Evolutionary conservation across 1,140 invertebrate species (phyloP), one percentile per base, ranked within the genome.

Genomic region (Pinna nobilis): DNA sequence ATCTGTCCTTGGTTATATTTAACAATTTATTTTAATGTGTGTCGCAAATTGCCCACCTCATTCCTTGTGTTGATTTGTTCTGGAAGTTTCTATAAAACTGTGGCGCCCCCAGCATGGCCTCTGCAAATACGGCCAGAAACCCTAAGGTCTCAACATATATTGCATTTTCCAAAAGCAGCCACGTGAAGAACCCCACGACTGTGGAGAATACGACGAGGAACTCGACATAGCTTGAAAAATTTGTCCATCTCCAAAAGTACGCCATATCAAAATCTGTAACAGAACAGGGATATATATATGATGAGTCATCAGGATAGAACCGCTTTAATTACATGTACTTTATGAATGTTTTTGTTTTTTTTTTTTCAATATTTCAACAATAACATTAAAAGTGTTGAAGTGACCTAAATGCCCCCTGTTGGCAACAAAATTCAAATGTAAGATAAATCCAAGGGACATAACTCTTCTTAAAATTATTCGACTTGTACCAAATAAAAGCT

Each of bases 191-290:
- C 41, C 95, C 94, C 28, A 95, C 93, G 6, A 94, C 86, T 20
- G 94, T 92, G 63, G 94, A 94, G 88, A 99, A 97, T 1, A 95
- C 91, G 55, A 95, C 88, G 90, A 98, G 94, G 86, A 97, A 99
- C 85, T 98, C 94, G 72, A 99, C 83, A 84, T 99, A 99, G 51
- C 97, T 98, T 86, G 95, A 93, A 87, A 99, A 98, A 90, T 99
- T 97, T 70, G 97, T 98, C 98, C 98, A 99, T 85, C 95, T 94
- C 98, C 98, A 99, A 92, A 99, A 99, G 90, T 95, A 94, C 15
- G 73, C 67, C n/a, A 32, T 37, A 59, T 89, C 82, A 75, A 88
- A 84, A 77, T 89, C 88, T 90, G 82, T 47, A 80, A 82, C 25
- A 63, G 3, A 59, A 53, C 51, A 39, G 11, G 37, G 37, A 2